Conservation (phyloP, 2,888 invertebrate species). For the Polylopha cassiicola region DNA sequence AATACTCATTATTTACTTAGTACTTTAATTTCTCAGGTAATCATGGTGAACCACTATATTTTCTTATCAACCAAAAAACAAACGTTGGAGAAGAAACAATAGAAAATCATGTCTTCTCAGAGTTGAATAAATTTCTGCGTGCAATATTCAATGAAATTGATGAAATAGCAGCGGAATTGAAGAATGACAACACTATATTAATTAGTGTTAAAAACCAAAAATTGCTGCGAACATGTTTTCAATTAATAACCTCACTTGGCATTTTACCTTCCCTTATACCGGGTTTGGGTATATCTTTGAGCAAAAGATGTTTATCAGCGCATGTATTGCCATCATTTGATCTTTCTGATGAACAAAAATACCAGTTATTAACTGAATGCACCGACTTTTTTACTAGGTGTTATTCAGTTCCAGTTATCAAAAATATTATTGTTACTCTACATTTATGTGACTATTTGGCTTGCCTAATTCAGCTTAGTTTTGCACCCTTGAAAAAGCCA, state of each 20-base stretch:
- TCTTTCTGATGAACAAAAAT: conserved; percentile 67
- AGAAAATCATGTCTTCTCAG: conserved; percentile 28
- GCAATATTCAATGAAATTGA: conserved; percentile 64
- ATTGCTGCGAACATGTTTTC: conserved; percentile 77
- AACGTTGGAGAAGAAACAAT: conserved; percentile 22
- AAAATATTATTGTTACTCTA: conserved; percentile 74
- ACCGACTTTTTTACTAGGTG: conserved; percentile 68
- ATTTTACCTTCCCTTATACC: conserved; percentile 81
- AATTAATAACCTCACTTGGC: conserved; percentile 80
- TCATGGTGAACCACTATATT: conserved; percentile 36
- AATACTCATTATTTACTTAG: too few relatives aligned
- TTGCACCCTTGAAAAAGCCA: conserved; percentile 81
- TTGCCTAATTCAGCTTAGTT: conserved; percentile 81
- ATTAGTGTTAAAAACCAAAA: conserved; percentile 83
- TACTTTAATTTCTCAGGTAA: conserved; percentile 54
- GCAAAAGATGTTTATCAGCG: conserved; percentile 58
- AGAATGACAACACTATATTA: conserved; percentile 48
- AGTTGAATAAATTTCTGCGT: conserved; percentile 58
- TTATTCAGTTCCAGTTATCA: conserved; percentile 69
- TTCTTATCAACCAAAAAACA: conserved; percentile 27
- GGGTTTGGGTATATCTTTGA: conserved; percentile 77
- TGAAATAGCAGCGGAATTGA: conserved; percentile 45
- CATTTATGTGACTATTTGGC: conserved; percentile 80
- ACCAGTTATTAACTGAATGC: conserved; percentile 68
- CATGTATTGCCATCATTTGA: conserved; percentile 43